Conservation (phyloP, 2,888 invertebrate species). For the Metallyticus violacea region DNA sequence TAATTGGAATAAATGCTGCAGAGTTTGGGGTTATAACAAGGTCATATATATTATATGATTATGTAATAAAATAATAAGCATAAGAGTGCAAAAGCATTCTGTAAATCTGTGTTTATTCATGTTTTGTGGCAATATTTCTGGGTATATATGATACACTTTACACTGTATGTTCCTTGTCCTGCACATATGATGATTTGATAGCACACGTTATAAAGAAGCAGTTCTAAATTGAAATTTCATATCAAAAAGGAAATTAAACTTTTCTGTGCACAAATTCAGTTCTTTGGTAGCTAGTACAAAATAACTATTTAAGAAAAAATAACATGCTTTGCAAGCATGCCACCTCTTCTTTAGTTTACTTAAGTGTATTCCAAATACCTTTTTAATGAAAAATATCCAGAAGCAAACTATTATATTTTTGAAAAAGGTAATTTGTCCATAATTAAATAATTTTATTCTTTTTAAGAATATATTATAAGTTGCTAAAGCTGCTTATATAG, state of each 20-base stretch:
- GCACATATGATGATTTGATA: not conserved
- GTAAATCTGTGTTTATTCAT: constrained; percentile 26
- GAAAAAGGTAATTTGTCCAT: no score
- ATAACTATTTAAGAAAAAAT: no score
- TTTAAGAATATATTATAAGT: no score
- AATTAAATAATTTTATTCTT: no score
- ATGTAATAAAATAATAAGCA: constrained; percentile 25
- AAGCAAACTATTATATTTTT: no score
- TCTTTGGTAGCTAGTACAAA: not conserved
- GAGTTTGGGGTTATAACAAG: constrained; percentile 5
- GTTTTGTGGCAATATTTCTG: constrained; percentile 19
- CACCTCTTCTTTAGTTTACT: not conserved
- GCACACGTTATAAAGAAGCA: no score
- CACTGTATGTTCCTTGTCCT: not conserved
- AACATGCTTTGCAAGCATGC: not conserved
- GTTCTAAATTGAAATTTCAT: not conserved
- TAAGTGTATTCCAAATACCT: not conserved
- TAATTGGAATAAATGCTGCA: constrained; percentile 1
- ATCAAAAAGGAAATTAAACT: no score
- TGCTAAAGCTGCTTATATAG: no score
- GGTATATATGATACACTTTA: constrained; percentile 6
- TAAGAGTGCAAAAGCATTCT: constrained; percentile 34
- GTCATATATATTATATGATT: not conserved
- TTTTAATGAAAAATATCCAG: no score
- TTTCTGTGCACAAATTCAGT: no score